Evolutionary conservation across 2,888 invertebrate genomes (phyloP), one percentile per base, ranked within the genome.

Genomic region (Rapana venosa): DNA sequence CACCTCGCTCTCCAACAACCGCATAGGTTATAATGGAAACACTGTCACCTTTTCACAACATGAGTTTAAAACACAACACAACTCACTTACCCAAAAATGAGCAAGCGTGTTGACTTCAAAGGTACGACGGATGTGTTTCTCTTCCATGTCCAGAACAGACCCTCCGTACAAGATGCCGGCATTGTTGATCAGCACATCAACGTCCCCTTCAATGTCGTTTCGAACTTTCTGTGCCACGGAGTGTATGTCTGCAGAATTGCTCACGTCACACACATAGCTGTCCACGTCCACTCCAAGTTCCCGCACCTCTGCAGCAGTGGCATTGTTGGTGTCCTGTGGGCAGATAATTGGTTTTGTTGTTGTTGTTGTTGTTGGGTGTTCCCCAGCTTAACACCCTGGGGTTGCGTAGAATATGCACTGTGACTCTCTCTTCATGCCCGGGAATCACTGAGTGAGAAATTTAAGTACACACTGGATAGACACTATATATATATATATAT

Each of bases 61-160:
- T n/a, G n/a, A n/a, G n/a, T n/a, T n/a, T n/a, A n/a, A n/a, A n/a
- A n/a, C n/a, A n/a, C n/a, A n/a, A n/a, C n/a, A n/a, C n/a, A n/a
- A n/a, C n/a, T n/a, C n/a, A n/a, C n/a, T 79, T 92, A 94, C 95
- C 95, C 95, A 94, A 84, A 94, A 93, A 90, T 94, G 94, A 22
- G 94, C 93, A n/a, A 95, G 87, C 1, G 92, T 93, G 90, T 95
- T 95, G 35, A 95, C 93, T 87, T 94, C 94, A 92, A 94, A 93
- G 13, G 94, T 94, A 70, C 93, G 91, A 30, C 92, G 92, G 17
- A 95, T 94, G 74, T 93, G 93, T 26, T 91, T 91, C 88, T 94
- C 94, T 35, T 92, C 90, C 88, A 94, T 61, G 47, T 93, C 91
- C 22, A 94, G 92, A 11, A 95, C 85, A 0, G 93, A 91, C 0